Evolutionary conservation across 1,140 invertebrate species (phyloP).

Genomic region (Myzus persicae): DNA sequence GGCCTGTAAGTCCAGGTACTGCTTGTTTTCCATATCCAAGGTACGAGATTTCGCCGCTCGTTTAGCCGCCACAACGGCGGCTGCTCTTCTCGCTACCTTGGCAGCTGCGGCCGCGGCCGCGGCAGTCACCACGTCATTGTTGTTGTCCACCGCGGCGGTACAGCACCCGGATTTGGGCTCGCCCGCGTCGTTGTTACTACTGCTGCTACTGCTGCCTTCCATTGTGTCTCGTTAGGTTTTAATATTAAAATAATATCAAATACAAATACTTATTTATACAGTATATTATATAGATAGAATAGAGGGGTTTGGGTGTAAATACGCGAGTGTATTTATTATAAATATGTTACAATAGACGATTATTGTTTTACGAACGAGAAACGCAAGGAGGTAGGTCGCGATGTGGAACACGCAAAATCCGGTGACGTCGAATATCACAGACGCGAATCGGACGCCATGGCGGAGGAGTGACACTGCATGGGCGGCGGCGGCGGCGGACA

Average conservation of each 20-base stretch:
- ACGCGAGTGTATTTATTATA: neutral
- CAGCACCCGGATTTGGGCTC: slow-evolving; percentile 52
- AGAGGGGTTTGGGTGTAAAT: neutral
- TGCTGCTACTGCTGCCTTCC: slow-evolving; percentile 51
- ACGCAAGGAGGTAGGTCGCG: neutral
- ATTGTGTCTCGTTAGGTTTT: neutral
- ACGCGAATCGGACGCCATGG: slow-evolving; percentile 56
- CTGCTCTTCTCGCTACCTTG: neutral
- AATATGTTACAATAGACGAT: neutral
- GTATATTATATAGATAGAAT: neutral
- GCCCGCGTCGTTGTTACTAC: slow-evolving; percentile 12
- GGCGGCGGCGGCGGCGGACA: slow-evolving; percentile 26
- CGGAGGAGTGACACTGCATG: slow-evolving; percentile 37
- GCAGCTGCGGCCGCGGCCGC: neutral
- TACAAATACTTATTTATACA: neutral
- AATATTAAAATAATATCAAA: neutral
- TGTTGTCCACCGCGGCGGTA: neutral
- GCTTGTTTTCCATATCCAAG: too few species aligned
- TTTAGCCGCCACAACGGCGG: neutral
- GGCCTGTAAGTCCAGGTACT: neutral
- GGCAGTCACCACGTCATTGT: neutral
- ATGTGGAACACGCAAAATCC: neutral
- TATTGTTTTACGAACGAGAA: neutral
- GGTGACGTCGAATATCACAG: slow-evolving; percentile 44
- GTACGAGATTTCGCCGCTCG: neutral